phyloP scores from a whole-genome alignment of 2,113 vertebrate genomes.

The Phyllopteryx taeniolatus region DNA sequence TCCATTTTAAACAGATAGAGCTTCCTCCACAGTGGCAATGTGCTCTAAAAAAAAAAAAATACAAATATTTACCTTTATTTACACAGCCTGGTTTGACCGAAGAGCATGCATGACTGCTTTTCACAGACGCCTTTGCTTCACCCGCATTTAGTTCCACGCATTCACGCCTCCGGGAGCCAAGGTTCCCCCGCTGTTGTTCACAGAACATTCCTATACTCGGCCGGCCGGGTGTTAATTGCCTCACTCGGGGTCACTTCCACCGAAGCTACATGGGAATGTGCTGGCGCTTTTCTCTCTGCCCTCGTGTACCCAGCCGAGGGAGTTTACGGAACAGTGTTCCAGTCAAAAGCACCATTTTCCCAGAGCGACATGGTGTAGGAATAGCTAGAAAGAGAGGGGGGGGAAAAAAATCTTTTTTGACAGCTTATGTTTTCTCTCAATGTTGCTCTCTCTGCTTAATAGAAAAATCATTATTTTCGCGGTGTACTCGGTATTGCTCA shows the following conservation, averaged over 20 bases:
- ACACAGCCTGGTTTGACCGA: constrained; percentile 28
- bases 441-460: constrained; percentile 2
- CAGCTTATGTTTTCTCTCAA: constrained; percentile 5
- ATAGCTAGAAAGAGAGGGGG: neutral
- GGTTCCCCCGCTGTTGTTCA: constrained; percentile 38
- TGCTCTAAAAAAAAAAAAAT: constrained; percentile 31
- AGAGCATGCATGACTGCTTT: constrained; percentile 26
- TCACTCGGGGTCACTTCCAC: constrained; percentile 55
- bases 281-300: constrained; percentile 19
- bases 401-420: constrained; percentile 16
- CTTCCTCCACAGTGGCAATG: constrained; percentile 21
- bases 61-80: constrained; percentile 49
- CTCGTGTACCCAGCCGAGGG: constrained; percentile 23
- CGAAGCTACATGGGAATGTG: constrained; percentile 49
- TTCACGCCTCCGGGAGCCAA: constrained; percentile 47
- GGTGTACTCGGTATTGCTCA: neutral
- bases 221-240: constrained; percentile 61
- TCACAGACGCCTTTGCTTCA: constrained; percentile 32
- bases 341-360: constrained; percentile 26
- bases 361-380: constrained; percentile 5
- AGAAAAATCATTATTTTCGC: constrained; percentile 1
- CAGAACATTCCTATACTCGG: constrained; percentile 39
- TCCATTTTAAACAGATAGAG: neutral
- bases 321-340: constrained; percentile 26
- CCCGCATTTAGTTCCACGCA: constrained; percentile 34